Evolutionary conservation across 2,797 vertebrate genomes (phyloP), one percentile per base, ranked within the genome.

Genomic region (Eulemur mongoz): DNA sequence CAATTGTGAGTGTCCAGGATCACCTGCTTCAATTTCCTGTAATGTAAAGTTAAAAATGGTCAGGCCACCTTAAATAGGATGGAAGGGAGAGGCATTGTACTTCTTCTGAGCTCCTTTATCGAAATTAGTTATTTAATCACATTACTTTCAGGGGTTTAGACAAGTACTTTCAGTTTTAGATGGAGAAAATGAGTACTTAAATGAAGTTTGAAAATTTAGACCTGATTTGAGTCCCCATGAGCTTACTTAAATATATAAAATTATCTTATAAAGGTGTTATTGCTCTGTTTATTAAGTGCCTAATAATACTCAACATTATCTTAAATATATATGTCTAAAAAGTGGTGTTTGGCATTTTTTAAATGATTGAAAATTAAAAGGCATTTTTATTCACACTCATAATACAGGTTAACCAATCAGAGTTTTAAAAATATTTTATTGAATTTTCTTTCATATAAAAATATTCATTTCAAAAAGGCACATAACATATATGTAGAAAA

Each of bases 181-280:
- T 75, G 48, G 18, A 94, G 20, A 3, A 2, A 95, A 72, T 32
- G 3, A 17, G 57, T 20, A 57, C 25, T 80, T 52, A 63, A 69
- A 22, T 72, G 38, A 65, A 65, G 17, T 94, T 84, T 93, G 52
- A 73, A 95, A 94, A 89, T 86, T 8, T 27, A 85, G 13, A 89
- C 2, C 43, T 89, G 70, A 54, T 89, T 70, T 75, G 2, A 70
- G 40, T n/a, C 14, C 48, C 23, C 13, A 30, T n/a, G 63, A 79
- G 7, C 11, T 89, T 90, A 59, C 5, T 54, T 65, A 78, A 72
- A 75, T 67, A 32, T 32, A 27, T 48, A 80, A 82, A 2, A 2
- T 0, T 83, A 17, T 23, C 52, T 61, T 88, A 40, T 61, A 88
- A 78, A 57, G 25, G 5, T 30, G 5, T 3, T 40, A 61, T 65